Conservation (phyloP, 2,113 vertebrate species). For the Gobiocypris rarus region DNA sequence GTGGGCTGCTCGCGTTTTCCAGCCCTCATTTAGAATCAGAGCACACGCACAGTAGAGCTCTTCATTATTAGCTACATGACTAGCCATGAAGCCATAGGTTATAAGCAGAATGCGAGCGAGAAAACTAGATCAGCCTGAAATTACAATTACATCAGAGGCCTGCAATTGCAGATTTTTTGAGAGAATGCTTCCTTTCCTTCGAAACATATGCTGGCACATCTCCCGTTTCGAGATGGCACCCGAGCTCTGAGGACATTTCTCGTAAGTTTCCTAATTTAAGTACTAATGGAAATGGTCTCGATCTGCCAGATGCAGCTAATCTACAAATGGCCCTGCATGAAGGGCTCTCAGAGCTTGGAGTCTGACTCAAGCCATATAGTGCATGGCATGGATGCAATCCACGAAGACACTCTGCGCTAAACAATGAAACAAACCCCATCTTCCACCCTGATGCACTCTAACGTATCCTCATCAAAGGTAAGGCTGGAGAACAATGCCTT, state of each 20-base stretch:
- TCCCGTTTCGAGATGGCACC: constrained; percentile 2
- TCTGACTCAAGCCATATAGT: constrained; percentile 21
- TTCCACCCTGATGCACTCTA: constrained; percentile 42
- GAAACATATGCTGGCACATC: not conserved
- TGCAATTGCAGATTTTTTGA: not conserved
- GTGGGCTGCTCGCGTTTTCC: constrained; percentile 51
- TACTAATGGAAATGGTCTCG: constrained; percentile 30
- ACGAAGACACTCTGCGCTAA: constrained; percentile 25
- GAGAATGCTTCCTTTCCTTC: not conserved
- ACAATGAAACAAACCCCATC: constrained; percentile 33
- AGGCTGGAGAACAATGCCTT: constrained; percentile 37
- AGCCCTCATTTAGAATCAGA: constrained; percentile 48
- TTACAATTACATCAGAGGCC: not conserved
- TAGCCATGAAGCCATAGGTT: constrained; percentile 37
- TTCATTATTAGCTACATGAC: constrained; percentile 55
- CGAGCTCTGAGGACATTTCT: constrained; percentile 25
- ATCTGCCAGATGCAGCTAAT: constrained; percentile 38
- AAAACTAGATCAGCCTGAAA: constrained; percentile 19
- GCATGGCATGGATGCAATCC: constrained; percentile 18
- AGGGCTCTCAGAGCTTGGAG: constrained; percentile 24
- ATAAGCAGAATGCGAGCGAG: constrained; percentile 27
- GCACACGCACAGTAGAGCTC: constrained; percentile 48
- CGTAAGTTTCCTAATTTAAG: constrained; percentile 41
- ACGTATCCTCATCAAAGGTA: constrained; percentile 36
- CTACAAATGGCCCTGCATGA: constrained; percentile 21